phyloP scores from a whole-genome alignment of 2,797 vertebrate genomes.

The Aplochiton taeniatus region DNA sequence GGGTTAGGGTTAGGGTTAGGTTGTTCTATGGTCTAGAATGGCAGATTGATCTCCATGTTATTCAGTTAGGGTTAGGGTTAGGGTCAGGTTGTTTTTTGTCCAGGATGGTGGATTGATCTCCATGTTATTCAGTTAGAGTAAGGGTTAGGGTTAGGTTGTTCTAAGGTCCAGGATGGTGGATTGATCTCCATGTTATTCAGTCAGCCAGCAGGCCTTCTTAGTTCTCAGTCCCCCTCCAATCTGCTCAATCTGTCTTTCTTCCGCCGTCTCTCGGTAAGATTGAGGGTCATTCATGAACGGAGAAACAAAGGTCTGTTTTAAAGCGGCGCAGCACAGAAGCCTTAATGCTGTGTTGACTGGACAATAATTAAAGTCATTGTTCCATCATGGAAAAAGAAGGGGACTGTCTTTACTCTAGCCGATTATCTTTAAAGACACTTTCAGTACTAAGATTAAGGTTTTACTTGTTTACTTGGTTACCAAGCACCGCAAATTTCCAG shows the following conservation, averaged over 20 bases:
- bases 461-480: conserved; percentile 45
- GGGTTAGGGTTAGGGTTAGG: no score
- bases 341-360: conserved; percentile 42
- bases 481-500: conserved; percentile 37
- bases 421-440: conserved; percentile 55
- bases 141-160: no score
- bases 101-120: no score
- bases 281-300: conserved; percentile 61
- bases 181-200: conserved; percentile 42
- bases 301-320: conserved; percentile 49
- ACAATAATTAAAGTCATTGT: conserved; percentile 65
- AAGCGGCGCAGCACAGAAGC: conserved; percentile 20
- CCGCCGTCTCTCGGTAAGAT: conserved; percentile 32
- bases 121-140: no score
- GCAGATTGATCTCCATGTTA: no score
- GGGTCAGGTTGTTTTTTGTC: no score
- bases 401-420: conserved; percentile 28
- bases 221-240: conserved; percentile 41
- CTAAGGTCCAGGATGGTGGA: conserved; percentile 10
- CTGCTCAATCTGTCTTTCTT: conserved; percentile 46
- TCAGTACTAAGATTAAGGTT: conserved; percentile 36
- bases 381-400: conserved; percentile 44
- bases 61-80: no score
- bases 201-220: conserved; percentile 48
- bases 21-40: no score